Conservation (phyloP, 2,113 vertebrate species). For the Eulacestoma nigropectus region DNA sequence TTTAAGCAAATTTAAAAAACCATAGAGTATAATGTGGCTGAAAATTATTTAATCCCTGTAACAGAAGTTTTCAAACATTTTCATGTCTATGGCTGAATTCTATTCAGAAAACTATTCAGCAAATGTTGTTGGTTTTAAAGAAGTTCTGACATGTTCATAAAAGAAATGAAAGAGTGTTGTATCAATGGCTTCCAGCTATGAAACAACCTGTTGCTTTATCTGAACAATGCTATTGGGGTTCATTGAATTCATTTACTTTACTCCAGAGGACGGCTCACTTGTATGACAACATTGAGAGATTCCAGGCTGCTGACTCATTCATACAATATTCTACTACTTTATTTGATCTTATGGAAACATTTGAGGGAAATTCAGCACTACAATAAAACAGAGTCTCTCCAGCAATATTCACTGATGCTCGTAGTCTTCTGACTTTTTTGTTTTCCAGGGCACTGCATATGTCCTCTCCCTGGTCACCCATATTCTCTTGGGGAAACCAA, state of each 20-base stretch:
- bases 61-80: not conserved
- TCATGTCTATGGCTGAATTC: not conserved
- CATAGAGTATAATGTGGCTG: not conserved
- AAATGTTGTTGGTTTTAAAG: not conserved
- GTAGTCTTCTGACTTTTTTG: not conserved
- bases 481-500: not conserved
- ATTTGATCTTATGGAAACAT: not conserved
- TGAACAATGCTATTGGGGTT: not conserved
- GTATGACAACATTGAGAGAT: not conserved
- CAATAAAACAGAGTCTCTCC: not conserved
- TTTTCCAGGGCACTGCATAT: not conserved
- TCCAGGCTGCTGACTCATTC: not conserved
- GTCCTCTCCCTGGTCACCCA: not conserved
- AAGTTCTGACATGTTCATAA: not conserved
- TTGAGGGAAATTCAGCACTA: not conserved
- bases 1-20: not conserved
- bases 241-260: conserved; percentile 7
- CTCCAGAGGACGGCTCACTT: not conserved
- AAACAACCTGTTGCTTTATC: not conserved
- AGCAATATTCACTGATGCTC: not conserved
- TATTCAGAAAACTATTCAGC: not conserved
- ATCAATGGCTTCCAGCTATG: not conserved
- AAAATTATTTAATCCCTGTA: not conserved
- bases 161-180: not conserved
- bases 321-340: not conserved